A percentile compares a stretch with the other conserved stretches of the same genome.
phyloP scores from a whole-genome alignment of 2,113 vertebrate genomes.

The Cololabis saira region DNA sequence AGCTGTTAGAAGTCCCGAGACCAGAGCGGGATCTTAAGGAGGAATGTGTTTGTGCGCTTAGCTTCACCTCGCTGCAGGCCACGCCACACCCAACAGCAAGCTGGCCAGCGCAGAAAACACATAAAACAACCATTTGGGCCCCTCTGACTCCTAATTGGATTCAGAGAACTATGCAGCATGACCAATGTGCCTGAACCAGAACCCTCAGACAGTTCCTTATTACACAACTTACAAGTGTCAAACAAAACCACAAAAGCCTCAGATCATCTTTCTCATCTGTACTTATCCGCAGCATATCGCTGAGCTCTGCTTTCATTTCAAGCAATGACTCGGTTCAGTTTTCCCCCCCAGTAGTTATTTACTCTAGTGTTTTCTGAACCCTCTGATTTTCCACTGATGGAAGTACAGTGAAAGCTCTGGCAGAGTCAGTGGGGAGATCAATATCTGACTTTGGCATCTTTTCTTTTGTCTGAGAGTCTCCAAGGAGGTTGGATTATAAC shows the following conservation, averaged over 20 bases:
- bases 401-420: slow-evolving; percentile 49
- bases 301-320: slow-evolving; percentile 36
- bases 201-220: slow-evolving; percentile 63
- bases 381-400: slow-evolving; percentile 52
- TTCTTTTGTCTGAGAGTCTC: slow-evolving; percentile 56
- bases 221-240: slow-evolving; percentile 73
- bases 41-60: slow-evolving; percentile 76
- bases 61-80: slow-evolving; percentile 72
- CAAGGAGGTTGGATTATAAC: slow-evolving; percentile 45
- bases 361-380: slow-evolving; percentile 46
- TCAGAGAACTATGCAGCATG: slow-evolving; percentile 78
- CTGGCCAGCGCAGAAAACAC: slow-evolving; percentile 71
- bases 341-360: slow-evolving; percentile 34
- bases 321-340: slow-evolving; percentile 30
- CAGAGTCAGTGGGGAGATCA: slow-evolving; percentile 65
- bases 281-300: slow-evolving; percentile 36
- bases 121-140: slow-evolving; percentile 72
- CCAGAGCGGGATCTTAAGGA: slow-evolving; percentile 55
- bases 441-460: slow-evolving; percentile 52
- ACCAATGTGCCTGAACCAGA: slow-evolving; percentile 70
- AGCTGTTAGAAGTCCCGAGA: slow-evolving; percentile 27
- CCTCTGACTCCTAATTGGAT: slow-evolving; percentile 77
- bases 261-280: slow-evolving; percentile 53
- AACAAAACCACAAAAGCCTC: slow-evolving; percentile 66
- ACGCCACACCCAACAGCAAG: slow-evolving; percentile 70